Conservation (phyloP, 2,113 vertebrate species). For the Cottus gobio region DNA sequence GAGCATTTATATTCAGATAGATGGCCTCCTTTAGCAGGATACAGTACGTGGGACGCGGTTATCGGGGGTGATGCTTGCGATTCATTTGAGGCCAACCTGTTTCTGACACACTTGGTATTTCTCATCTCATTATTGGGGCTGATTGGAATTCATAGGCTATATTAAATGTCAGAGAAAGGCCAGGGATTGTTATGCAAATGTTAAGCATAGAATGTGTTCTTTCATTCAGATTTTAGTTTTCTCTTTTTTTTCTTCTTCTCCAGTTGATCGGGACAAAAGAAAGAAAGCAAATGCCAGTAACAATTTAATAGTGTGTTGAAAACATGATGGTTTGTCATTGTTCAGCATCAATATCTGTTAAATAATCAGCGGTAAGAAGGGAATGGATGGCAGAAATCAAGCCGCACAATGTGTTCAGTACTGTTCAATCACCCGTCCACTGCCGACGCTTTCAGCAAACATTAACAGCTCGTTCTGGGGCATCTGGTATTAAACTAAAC, state of each 20-base stretch:
- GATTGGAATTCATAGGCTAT: constrained; percentile 82
- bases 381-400: constrained; percentile 20
- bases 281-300: constrained; percentile 49
- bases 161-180: constrained; percentile 85
- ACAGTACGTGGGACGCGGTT: constrained; percentile 32
- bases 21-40: constrained; percentile 25
- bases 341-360: constrained; percentile 27
- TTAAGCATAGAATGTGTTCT: constrained; percentile 76
- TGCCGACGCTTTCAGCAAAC: constrained; percentile 1
- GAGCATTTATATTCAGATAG: constrained; percentile 25
- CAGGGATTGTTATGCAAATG: constrained; percentile 84
- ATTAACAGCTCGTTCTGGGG: background rate
- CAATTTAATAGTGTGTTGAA: constrained; percentile 43
- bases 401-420: background rate
- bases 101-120: constrained; percentile 79
- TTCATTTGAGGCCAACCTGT: constrained; percentile 77
- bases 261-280: constrained; percentile 22
- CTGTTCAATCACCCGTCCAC: background rate
- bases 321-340: constrained; percentile 22
- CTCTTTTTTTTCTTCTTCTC: background rate
- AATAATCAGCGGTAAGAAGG: constrained; percentile 28
- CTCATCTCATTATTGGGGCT: constrained; percentile 79
- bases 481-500: background rate
- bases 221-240: constrained; percentile 60
- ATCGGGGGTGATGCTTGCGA: constrained; percentile 31